Evolutionary conservation across 2,797 vertebrate genomes (phyloP), one percentile per base, ranked within the genome.

Genomic region (Catostomus latipinnis): DNA sequence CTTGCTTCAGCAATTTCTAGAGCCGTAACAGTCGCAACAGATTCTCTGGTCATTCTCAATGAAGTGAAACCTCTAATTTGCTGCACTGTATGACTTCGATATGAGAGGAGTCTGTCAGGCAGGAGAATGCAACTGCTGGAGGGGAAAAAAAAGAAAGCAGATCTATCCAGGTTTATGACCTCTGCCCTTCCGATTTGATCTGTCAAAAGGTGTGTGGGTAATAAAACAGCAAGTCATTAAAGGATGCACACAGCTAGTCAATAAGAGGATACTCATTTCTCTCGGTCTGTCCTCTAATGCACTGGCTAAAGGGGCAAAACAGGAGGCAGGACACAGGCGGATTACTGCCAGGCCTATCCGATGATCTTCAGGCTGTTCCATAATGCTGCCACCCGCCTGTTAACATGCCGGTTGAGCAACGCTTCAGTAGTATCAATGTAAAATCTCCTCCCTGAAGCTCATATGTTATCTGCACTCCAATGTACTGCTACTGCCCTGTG

Each of bases 331-430:
- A 63, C 82, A 69, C 10, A 16, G 82, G 58, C 78, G 79, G 84
- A 86, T 86, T 87, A 86, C 80, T 43, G 62, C 61, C 63, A 80
- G 72, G 22, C 50, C 78, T 82, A 83, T 84, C 80, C 70, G 74
- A 82, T 84, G 80, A 86, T 85, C 87, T 88, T 66, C 67, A 81
- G 74, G 52, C 68, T 80, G 81, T 76, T 76, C 56, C 16, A 22
- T 81, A 73, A 76, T 78, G 50, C 62, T 54, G 12, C 46, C 73
- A 74, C 74, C 52, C 6, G 53, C 65, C 46, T 83, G 71, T 80
- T 70, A 78, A 61, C 67, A 61, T 43, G 74, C 16, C 43, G 61
- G 16, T 72, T 46, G 68, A 54, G 83, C 46, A 58, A 82, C 54
- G 73, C 65, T 65, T 60, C 53, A 63, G 34, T 60, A 45, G 50